Percentiles rank a stretch among this genome's conserved stretches.
phyloP scores from a whole-genome alignment of 2,797 vertebrate species.

The Centroberyx gerrardi region DNA sequence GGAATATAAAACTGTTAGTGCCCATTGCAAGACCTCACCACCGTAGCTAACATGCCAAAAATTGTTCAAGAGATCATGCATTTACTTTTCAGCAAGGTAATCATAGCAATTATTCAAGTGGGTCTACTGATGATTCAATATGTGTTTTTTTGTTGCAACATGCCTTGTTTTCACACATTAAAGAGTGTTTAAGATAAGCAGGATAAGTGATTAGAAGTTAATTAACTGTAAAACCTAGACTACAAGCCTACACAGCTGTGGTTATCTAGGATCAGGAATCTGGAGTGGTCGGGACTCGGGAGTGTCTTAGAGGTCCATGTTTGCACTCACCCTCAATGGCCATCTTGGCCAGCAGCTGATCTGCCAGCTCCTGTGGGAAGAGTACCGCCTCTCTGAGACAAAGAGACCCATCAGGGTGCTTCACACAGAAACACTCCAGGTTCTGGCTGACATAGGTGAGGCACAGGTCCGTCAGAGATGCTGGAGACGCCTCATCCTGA shows the following conservation, averaged over 20 bases:
- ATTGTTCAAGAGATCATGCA: background rate
- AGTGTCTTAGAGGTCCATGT: background rate
- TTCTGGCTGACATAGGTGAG: conserved; percentile 94
- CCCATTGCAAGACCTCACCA: too few relatives aligned
- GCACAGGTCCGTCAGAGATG: conserved; percentile 94
- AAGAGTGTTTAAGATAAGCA: too few relatives aligned
- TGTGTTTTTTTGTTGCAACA: too few relatives aligned
- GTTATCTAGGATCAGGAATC: background rate
- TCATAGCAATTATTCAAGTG: too few relatives aligned
- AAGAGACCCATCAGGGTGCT: conserved; percentile 93
- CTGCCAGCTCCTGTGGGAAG: conserved; percentile 98
- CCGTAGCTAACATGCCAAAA: background rate
- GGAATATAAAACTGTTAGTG: too few relatives aligned
- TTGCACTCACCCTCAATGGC: conserved; percentile 92
- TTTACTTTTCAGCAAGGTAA: too few relatives aligned
- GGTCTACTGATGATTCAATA: too few relatives aligned
- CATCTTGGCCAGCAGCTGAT: conserved; percentile 96
- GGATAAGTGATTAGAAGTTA: too few relatives aligned
- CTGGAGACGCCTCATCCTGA: conserved; percentile 95
- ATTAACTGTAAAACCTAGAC: background rate
- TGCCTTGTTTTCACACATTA: too few relatives aligned
- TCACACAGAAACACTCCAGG: conserved; percentile 94
- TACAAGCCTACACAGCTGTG: too few relatives aligned
- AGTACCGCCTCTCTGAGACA: conserved; percentile 95
- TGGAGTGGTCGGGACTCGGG: too few relatives aligned